Evolutionary conservation across 2,888 invertebrate species (phyloP), one percentile per base, ranked within the genome.

Genomic region (Trichacis sp.): DNA sequence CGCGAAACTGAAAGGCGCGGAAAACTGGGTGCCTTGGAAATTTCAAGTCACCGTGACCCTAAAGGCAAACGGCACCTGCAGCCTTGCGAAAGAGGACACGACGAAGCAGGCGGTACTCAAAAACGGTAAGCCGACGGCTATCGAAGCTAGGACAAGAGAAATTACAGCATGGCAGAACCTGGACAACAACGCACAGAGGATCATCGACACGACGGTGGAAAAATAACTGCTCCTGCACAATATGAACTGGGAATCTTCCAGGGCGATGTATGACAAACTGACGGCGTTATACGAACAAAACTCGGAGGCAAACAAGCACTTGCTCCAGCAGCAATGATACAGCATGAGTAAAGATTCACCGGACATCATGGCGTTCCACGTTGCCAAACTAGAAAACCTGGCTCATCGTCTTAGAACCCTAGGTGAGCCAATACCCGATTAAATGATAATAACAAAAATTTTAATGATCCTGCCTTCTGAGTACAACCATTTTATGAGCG

Each of bases 251-350:
- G 9, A 58, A 5, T 64, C 59, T 4, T 54, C 76, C 4, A 52
- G 68, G 14, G 68, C 71, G 12, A 79, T 79, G 76, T 79, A 76
- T 75, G 51, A 50, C 0, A 75, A 72, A 61, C 58, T 79, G 4
- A 52, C 66, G 1, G 48, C 49, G 5, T 62, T 77, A 0, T 77
- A 70, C 42, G 75, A 77, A 54, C 74, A 72, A 20, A 74, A 73
- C 46, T 69, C 62, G 1, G 74, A 75, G 20, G 52, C 73, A 0
- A 71, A 71, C 2, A 68, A 70, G 15, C 71, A 73, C 19, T 24
- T 72, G 11, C 47, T 72, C 1, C 70, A 70, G 29, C 69, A 72
- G 47, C n/a, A 67, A 1, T 69, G 73, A 68, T 73, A 67, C 33
- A 40, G 30, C 0, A 17, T 61, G 71, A 68, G 70, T 0, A 29